Base-by-base conservation (phyloP, 2,888 invertebrate genomes). In the Cecidostiba fungosa region DNA sequence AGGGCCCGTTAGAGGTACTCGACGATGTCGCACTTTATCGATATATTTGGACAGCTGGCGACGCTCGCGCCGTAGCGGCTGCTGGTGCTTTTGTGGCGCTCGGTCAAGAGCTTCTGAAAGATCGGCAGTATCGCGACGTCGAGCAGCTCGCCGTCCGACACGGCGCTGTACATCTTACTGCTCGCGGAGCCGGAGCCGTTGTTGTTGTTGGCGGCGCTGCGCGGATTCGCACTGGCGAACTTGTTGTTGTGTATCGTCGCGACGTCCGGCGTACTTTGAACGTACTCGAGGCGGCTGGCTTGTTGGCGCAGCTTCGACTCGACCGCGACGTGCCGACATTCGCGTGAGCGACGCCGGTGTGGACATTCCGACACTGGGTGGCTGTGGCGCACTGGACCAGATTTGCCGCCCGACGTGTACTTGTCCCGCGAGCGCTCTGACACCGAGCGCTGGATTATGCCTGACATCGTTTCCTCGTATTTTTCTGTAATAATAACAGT, bases 21-120 rank as follows among this genome's bases (percentile, higher is more conserved):
- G 90, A 98, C 98, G 91, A 98, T 98, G 94, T 98, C 98, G 95
- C 98, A 98, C 94, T 98, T 98, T 90, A 98, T 98, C 87, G 98
- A 98, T 94, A 98, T 98, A 95, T 98, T 98, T 43, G 98, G 98
- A 93, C 98, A 98, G 91, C 98, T 98, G 89, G 97, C 96, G 83
- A 98, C 97, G 89, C 96, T 96, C 47, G 95, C 95, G 54, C 96
- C 95, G 92, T 96, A 96, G 29, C 96, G 95, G 80, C 26, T 95
- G 88, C 96, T 95, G 88, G 96, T 95, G 90, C 94, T 94, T 89
- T 95, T 95, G 90, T 97, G 97, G 87, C 97, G 95, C 91, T 98
- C 97, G 3, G 97, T 97, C 77, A 98, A 95, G n/a, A 98, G 95
- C 93, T 98, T 98, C 91, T 98, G 97, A 94, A 98, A 98, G 92